Conservation (phyloP, 2,797 vertebrate species). For the Syndactyla subalaris region DNA sequence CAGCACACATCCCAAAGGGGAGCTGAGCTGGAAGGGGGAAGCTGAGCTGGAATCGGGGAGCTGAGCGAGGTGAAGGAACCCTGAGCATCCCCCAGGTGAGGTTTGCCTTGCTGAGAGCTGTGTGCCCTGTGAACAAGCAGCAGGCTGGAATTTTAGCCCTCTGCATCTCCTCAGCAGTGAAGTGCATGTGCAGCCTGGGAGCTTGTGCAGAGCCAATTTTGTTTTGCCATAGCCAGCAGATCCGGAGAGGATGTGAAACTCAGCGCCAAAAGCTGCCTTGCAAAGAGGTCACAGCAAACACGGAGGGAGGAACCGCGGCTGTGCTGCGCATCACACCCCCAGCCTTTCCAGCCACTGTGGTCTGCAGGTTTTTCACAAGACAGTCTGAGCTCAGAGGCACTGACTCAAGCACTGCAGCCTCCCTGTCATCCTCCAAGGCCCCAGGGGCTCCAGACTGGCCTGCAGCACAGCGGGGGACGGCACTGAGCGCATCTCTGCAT, state of each 20-base stretch:
- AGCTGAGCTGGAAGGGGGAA: neutral
- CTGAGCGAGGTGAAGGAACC: neutral
- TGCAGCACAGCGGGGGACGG: neutral
- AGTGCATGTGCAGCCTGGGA: neutral
- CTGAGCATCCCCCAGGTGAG: neutral
- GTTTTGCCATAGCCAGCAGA: neutral
- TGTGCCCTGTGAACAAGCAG: neutral
- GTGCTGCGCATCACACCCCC: neutral
- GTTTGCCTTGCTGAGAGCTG: neutral
- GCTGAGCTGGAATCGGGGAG: neutral
- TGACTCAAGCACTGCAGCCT: neutral
- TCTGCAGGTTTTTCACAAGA: neutral
- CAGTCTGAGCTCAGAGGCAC: neutral
- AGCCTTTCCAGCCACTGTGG: neutral
- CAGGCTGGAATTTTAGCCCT: neutral
- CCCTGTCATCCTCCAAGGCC: neutral
- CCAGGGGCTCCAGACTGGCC: neutral
- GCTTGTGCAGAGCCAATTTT: neutral
- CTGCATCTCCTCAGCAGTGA: neutral
- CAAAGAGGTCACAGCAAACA: neutral
- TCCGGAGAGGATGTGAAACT: neutral
- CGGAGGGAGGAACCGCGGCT: neutral
- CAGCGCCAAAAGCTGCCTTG: neutral
- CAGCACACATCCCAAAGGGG: neutral
- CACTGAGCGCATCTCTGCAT: neutral